These are phyloP conservation scores for Sebastolobus altivelis DNA, from an alignment of 2,797 vertebrate genomes.

Conservation along the genomic window DNA sequence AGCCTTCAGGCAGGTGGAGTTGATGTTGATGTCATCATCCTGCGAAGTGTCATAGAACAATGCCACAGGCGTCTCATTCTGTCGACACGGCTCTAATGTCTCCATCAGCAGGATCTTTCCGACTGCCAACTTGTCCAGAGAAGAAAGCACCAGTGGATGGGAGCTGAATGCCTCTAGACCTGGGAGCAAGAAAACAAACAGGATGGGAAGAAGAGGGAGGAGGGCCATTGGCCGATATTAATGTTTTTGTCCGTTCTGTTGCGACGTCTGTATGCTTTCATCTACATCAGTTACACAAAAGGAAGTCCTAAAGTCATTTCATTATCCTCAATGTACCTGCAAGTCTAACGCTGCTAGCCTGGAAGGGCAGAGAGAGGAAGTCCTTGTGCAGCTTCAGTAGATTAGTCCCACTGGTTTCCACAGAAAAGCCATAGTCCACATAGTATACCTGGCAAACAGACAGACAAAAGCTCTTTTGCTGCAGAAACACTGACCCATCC, in stretches of 20 bases:
- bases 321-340: slow-evolving; percentile 87
- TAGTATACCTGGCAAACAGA: slow-evolving; percentile 88
- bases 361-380: slow-evolving; percentile 91
- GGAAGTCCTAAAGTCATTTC: neutral
- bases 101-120: slow-evolving; percentile 93
- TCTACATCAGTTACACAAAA: neutral
- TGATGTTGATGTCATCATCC: slow-evolving; percentile 94
- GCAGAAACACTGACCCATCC: neutral
- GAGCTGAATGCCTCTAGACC: slow-evolving; percentile 90
- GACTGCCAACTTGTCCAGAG: slow-evolving; percentile 86
- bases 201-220: neutral
- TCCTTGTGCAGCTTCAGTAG: slow-evolving; percentile 85
- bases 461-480: neutral
- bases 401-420: slow-evolving; percentile 82
- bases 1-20: slow-evolving; percentile 88
- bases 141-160: slow-evolving; percentile 85
- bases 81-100: slow-evolving; percentile 80
- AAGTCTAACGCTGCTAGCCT: slow-evolving; percentile 91
- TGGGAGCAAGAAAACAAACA: slow-evolving; percentile 55
- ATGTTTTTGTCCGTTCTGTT: neutral
- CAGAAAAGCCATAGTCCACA: slow-evolving; percentile 93
- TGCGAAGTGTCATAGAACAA: slow-evolving; percentile 95
- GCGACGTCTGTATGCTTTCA: neutral
- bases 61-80: slow-evolving; percentile 84
- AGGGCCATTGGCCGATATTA: neutral